These are phyloP conservation scores for Macrophya annulata DNA, from an alignment of 2,888 invertebrate species.

Conservation along the genomic window DNA sequence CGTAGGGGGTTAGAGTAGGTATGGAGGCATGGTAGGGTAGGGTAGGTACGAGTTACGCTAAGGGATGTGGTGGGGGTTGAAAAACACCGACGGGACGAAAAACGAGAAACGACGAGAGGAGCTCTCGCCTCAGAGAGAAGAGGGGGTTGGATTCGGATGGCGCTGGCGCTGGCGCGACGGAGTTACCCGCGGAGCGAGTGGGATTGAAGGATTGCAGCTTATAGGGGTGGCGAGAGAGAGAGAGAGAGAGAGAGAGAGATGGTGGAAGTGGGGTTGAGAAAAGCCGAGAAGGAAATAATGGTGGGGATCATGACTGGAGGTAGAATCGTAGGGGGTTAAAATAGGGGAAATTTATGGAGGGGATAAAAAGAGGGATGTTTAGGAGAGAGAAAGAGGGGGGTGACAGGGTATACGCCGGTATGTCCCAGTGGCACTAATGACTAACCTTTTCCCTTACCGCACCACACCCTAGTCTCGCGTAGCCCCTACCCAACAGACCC, in stretches of 20 bases:
- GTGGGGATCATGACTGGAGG: conserved; percentile 36
- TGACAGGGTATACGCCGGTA: conserved; percentile 65
- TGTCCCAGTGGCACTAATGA: conserved; percentile 77
- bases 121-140: conserved; percentile 25
- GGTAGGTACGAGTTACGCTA: neutral
- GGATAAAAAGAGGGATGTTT: neutral
- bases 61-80: neutral
- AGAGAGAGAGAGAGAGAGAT: neutral
- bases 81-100: neutral
- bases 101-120: neutral
- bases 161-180: conserved; percentile 30
- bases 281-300: conserved; percentile 11
- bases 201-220: conserved; percentile 17
- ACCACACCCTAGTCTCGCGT: conserved; percentile 49
- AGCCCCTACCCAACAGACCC: conserved; percentile 54
- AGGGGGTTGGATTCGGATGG: conserved; percentile 47
- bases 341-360: neutral
- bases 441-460: conserved; percentile 65
- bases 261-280: neutral
- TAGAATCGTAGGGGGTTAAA: conserved; percentile 5
- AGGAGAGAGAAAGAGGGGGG: neutral
- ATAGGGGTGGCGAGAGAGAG: neutral
- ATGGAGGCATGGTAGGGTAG: neutral
- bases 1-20: neutral
- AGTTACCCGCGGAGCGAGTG: neutral